phyloP scores from a whole-genome alignment of 2,113 vertebrate species.

The Archocentrus centrarchus region DNA sequence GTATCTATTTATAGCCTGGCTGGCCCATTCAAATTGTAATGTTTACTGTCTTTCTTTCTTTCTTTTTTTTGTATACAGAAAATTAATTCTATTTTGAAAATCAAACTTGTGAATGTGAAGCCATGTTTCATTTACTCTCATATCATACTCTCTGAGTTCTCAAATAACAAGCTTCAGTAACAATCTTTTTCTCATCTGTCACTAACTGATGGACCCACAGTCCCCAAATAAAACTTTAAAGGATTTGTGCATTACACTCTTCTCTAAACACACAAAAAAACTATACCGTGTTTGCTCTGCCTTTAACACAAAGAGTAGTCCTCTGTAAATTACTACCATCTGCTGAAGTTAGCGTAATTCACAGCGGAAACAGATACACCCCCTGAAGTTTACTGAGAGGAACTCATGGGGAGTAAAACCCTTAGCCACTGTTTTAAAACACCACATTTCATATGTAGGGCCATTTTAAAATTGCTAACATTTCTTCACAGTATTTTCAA shows the following conservation, averaged over 20 bases:
- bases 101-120: background rate
- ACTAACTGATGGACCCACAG: background rate
- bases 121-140: background rate
- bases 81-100: background rate
- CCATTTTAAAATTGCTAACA: slow-evolving; percentile 20
- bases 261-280: background rate
- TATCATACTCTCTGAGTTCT: background rate
- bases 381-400: slow-evolving; percentile 56
- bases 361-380: slow-evolving; percentile 56
- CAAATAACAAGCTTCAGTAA: background rate
- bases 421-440: slow-evolving; percentile 46
- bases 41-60: background rate
- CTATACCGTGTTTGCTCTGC: slow-evolving; percentile 17
- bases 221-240: slow-evolving; percentile 1
- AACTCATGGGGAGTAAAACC: slow-evolving; percentile 29
- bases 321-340: slow-evolving; percentile 56
- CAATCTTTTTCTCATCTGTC: background rate
- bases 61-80: slow-evolving; percentile 4
- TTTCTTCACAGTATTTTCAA: background rate
- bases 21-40: background rate
- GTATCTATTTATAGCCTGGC: slow-evolving; percentile 11
- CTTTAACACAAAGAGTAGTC: slow-evolving; percentile 25
- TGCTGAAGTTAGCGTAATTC: slow-evolving; percentile 57
- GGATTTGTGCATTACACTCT: slow-evolving; percentile 9
- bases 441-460: slow-evolving; percentile 19